Evolutionary conservation across 2,113 vertebrate species (phyloP), one percentile per base, ranked within the genome.

Genomic region (Cyanoliseus patagonus): DNA sequence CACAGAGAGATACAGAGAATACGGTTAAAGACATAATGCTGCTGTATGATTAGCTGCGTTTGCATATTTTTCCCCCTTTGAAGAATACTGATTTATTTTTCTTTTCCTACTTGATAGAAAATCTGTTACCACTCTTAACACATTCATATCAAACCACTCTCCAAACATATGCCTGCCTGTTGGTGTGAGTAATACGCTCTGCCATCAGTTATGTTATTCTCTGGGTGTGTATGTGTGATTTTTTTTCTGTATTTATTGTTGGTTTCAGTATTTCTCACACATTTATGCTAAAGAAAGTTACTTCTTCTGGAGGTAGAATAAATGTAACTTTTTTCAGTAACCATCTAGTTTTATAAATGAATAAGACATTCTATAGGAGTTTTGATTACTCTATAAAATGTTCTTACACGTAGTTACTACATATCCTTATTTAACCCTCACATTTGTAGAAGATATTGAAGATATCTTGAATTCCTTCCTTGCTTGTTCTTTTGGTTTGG

Each of bases 41-140:
- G 49, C 24, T 41, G 39, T 25, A 18, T 9, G 59, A 28, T 53
- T 14, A 63, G 31, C 11, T 69, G 41, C 0, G 0, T 46, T 78
- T n/a, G 11, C 10, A 16, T 90, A n/a, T 70, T 89, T 80, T 63
- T 4, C 20, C 15, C 20, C 27, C 8, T 62, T 93, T 83, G 72
- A 94, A 77, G 11, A 69, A 63, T 52, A 69, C 2, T 16, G 14
- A 47, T 30, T 31, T 67, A 25, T 49, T 87, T 91, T 87, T 73
- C 8, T 11, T 49, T 63, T 59, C 2, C 1, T 64, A 17, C 47
- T 66, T 79, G 23, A 23, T 25, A 5, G 16, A 53, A 74, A 72
- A 81, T 49, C 24, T 57, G 5, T 17, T 82, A 27, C 14, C 33
- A 33, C 23, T 35, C 10, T 64, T 41, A 46, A 13, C 4, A 33